Evolutionary conservation across 2,888 invertebrate species (phyloP).

Genomic region (Epinotia bilunana): DNA sequence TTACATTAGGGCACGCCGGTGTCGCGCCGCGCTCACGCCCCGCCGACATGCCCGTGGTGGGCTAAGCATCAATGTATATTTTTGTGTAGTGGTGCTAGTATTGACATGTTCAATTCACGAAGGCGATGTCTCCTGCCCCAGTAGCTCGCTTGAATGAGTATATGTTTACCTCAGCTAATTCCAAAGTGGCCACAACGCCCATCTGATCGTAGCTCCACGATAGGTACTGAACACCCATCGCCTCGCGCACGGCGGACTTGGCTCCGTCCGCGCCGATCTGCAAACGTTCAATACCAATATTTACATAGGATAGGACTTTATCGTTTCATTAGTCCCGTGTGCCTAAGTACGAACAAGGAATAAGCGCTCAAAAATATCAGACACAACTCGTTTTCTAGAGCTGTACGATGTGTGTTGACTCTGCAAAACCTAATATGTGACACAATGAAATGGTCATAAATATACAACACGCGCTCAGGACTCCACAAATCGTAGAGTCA

Average conservation of each 20-base stretch:
- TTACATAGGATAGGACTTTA: background rate
- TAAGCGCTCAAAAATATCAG: background rate
- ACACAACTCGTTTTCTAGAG: background rate
- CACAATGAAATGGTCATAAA: too few relatives aligned
- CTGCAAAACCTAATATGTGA: too few relatives aligned
- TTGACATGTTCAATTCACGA: too few relatives aligned
- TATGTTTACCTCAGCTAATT: conserved; percentile 88
- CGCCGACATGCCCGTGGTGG: too few relatives aligned
- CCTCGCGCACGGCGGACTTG: conserved; percentile 92
- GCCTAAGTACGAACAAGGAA: background rate
- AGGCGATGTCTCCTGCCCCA: too few relatives aligned
- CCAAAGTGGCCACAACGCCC: conserved; percentile 96
- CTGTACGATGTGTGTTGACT: background rate
- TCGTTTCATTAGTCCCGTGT: background rate
- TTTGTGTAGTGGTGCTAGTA: too few relatives aligned
- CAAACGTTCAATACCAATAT: conserved; percentile 47
- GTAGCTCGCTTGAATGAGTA: too few relatives aligned
- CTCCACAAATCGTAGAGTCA: too few relatives aligned
- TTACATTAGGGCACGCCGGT: too few relatives aligned
- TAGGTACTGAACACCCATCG: conserved; percentile 92
- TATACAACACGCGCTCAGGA: too few relatives aligned
- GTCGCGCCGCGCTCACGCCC: too few relatives aligned
- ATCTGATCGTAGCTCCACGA: conserved; percentile 94
- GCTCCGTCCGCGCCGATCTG: conserved; percentile 97
- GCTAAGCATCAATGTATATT: too few relatives aligned